A percentile compares a stretch with the other conserved stretches of the same genome.
Evolutionary conservation across 2,113 vertebrate species (phyloP).

Genomic region (Setophaga petechia): DNA sequence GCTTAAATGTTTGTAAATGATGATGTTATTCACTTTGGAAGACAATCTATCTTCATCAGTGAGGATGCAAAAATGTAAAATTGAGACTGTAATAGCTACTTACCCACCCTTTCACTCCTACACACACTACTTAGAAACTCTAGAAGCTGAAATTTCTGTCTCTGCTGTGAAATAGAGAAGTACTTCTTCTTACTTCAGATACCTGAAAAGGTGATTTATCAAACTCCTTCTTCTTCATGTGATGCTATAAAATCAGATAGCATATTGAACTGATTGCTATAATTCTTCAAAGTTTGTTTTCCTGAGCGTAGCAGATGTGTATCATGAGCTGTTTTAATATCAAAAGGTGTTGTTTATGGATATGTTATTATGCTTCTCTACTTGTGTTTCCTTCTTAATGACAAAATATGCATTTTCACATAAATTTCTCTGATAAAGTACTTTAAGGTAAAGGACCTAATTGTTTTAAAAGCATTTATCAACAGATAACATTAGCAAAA

Average conservation of each 20-base stretch:
- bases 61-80: slow-evolving; percentile 62
- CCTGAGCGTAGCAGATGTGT: slow-evolving; percentile 4
- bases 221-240: slow-evolving; percentile 55
- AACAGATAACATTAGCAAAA: slow-evolving; percentile 75
- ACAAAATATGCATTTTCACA: slow-evolving; percentile 35
- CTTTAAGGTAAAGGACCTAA: slow-evolving; percentile 56
- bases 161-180: slow-evolving; percentile 52
- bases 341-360: slow-evolving; percentile 4
- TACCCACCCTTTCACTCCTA: slow-evolving; percentile 42
- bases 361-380: slow-evolving; percentile 4
- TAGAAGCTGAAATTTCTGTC: slow-evolving; percentile 49
- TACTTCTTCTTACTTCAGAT: slow-evolving; percentile 58
- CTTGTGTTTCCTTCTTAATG: slow-evolving; percentile 46
- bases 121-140: slow-evolving; percentile 56
- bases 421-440: slow-evolving; percentile 41
- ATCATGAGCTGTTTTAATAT: slow-evolving; percentile 44
- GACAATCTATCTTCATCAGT: slow-evolving; percentile 49
- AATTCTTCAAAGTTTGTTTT: slow-evolving; percentile 61
- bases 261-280: slow-evolving; percentile 53
- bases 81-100: slow-evolving; percentile 62
- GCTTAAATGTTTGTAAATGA: slow-evolving; percentile 55
- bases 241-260: slow-evolving; percentile 46
- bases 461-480: slow-evolving; percentile 69
- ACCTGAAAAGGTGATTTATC: slow-evolving; percentile 67
- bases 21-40: slow-evolving; percentile 46